Conservation (phyloP, 2,797 vertebrate species). For the Lithobates sylvaticus region DNA sequence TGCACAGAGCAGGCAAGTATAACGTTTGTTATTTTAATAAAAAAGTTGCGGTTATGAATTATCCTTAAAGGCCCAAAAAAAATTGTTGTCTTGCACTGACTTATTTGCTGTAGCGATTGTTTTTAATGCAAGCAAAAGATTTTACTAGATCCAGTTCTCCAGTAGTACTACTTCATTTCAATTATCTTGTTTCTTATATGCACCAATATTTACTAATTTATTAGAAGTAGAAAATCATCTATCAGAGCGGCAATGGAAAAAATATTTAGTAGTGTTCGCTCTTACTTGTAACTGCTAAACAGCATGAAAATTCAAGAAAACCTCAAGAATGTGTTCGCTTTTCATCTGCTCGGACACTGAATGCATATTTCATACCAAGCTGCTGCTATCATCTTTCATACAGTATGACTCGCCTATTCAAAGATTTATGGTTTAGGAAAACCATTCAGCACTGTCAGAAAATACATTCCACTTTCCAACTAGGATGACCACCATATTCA, state of each 20-base stretch:
- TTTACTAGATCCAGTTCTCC: too few relatives aligned
- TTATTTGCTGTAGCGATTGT: too few relatives aligned
- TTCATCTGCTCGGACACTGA: conserved; percentile 32
- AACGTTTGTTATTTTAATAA: too few relatives aligned
- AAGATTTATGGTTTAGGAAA: conserved; percentile 48
- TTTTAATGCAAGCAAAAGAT: too few relatives aligned
- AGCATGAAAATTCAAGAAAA: background rate
- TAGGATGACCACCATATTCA: background rate
- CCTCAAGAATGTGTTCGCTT: conserved; percentile 44
- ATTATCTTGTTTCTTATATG: too few relatives aligned
- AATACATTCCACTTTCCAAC: background rate
- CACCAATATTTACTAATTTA: too few relatives aligned
- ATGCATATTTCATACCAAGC: conserved; percentile 38
- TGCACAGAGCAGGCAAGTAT: too few relatives aligned
- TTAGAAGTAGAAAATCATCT: background rate
- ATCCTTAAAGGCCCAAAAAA: too few relatives aligned
- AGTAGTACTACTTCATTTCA: too few relatives aligned
- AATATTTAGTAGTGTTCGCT: background rate
- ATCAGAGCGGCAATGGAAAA: conserved; percentile 2
- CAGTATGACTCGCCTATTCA: conserved; percentile 38
- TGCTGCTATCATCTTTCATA: conserved; percentile 39
- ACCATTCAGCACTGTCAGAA: conserved; percentile 50
- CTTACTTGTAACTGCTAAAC: background rate
- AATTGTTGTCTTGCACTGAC: too few relatives aligned
- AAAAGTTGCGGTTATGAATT: too few relatives aligned